phyloP scores from a whole-genome alignment of 92 coral and sea anemone genomes.

The Desmophyllum pertusum region DNA sequence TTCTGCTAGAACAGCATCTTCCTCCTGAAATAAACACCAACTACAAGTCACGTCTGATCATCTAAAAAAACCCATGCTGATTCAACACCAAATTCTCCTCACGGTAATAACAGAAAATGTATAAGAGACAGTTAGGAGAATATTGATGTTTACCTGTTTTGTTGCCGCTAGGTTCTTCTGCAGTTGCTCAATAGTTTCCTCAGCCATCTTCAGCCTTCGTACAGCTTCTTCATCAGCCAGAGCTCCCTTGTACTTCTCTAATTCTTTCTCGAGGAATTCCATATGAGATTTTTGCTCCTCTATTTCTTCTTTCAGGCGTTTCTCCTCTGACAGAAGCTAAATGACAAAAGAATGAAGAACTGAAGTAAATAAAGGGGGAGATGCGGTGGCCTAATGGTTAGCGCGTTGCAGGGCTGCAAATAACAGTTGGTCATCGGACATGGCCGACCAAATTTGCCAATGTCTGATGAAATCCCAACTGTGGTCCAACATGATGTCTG shows the following conservation, averaged over 20 bases:
- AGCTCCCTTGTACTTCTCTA: conserved; percentile 93
- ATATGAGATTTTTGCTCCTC: conserved; percentile 71
- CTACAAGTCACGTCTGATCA: too few species aligned
- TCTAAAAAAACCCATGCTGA: too few species aligned
- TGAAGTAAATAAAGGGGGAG: too few species aligned
- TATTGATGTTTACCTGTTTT: conserved; percentile 70
- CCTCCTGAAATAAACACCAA: conserved; percentile 66
- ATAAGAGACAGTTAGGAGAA: background rate
- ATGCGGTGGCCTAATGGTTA: too few species aligned
- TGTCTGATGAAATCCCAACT: too few species aligned
- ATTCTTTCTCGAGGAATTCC: conserved; percentile 72
- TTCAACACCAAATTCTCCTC: background rate
- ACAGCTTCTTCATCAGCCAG: conserved; percentile 96
- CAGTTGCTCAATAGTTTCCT: conserved; percentile 89
- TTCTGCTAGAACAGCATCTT: conserved; percentile 92
- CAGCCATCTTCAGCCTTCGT: conserved; percentile 88
- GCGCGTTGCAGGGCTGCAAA: too few species aligned
- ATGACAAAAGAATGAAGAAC: too few species aligned
- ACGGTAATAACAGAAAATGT: background rate
- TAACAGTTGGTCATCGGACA: too few species aligned
- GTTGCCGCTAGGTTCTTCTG: conserved; percentile 96
- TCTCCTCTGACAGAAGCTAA: conserved; percentile 81
- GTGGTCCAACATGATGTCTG: too few species aligned
- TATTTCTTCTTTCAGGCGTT: conserved; percentile 75
- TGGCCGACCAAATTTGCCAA: too few species aligned